phyloP scores from a whole-genome alignment of 2,113 vertebrate species.

The Grammomys dolichurus region DNA sequence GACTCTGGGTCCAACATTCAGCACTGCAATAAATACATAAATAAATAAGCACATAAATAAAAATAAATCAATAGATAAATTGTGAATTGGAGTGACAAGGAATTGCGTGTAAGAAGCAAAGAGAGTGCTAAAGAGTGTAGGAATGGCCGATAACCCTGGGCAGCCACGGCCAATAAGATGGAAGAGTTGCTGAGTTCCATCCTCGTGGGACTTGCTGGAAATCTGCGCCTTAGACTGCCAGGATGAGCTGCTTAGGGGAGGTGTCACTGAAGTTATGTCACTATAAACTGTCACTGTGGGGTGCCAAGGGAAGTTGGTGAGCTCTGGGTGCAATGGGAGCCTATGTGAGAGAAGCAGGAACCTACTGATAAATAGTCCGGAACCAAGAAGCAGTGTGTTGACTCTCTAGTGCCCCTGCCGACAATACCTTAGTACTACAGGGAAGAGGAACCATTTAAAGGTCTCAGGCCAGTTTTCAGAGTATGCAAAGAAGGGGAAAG shows the following conservation, averaged over 20 bases:
- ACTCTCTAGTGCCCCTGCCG: conserved; percentile 31
- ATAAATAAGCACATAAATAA: not conserved
- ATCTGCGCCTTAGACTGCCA: too few relatives aligned
- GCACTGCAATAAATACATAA: not conserved
- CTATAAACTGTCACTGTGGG: not conserved
- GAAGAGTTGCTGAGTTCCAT: not conserved
- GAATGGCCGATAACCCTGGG: too few relatives aligned
- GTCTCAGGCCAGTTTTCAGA: not conserved
- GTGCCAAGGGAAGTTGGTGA: not conserved
- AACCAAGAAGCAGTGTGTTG: not conserved
- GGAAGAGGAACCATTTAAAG: not conserved
- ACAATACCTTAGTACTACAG: not conserved
- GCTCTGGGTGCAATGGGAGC: not conserved
- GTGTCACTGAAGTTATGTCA: not conserved
- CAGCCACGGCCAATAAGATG: accelerated
- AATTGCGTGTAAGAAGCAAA: not conserved
- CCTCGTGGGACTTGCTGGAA: not conserved
- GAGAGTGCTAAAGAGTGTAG: not conserved
- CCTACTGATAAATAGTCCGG: not conserved
- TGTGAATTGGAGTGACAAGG: not conserved
- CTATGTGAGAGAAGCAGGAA: not conserved
- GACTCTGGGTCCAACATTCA: not conserved
- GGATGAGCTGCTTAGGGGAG: not conserved
- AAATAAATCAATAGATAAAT: not conserved
- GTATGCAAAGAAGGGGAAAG: conserved; percentile 20